Evolutionary conservation across 2,888 invertebrate genomes (phyloP), one percentile per base, ranked within the genome.

Genomic region (Fragum whitleyi): DNA sequence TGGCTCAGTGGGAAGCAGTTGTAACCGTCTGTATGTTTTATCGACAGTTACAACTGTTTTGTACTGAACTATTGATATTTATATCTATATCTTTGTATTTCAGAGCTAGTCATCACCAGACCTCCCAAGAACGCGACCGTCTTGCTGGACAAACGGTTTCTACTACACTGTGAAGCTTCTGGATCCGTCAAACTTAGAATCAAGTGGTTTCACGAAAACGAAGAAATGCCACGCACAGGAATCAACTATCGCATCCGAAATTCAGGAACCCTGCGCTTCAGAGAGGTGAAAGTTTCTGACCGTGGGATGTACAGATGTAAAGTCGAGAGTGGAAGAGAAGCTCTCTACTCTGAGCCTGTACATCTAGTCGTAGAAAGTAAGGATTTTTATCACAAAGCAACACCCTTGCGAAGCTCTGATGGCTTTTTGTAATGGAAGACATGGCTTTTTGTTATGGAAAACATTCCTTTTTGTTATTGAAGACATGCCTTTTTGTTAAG

Each of bases 121-220:
- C 89, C 88, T 16, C 92, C 92, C 26, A 84, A 80, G 29, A 91
- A 90, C 76, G 83, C 86, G 29, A 91, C 90, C 9, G 90, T 91
- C 11, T 68, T 89, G 65, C 71, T 88, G 26, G 79, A 89, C 74
- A 84, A 80, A 3, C 74, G 91, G 14, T 83, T 87, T 28, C 82
- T 86, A 1, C 80, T 91, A 36, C 87, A 87, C 72, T 92, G 92
- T 80, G 85, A 85, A 77, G 88, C 89, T 5, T 84, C 82, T 9
- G 88, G 88, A 16, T 68, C 80, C 9, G 77, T 79, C 2, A 78
- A 76, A 68, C 80, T 83, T 7, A 72, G 72, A n/a, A 78, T 90
- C 29, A 87, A 81, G 67, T 91, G 92, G 90, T 90, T 80, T 72
- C 88, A 90, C 57, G 86, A 90, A 68, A 86, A 79, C 11, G 53